Percentiles rank a stretch among this genome's conserved stretches.
Conservation (phyloP, 2,797 vertebrate species). For the Acanthopagrus latus region DNA sequence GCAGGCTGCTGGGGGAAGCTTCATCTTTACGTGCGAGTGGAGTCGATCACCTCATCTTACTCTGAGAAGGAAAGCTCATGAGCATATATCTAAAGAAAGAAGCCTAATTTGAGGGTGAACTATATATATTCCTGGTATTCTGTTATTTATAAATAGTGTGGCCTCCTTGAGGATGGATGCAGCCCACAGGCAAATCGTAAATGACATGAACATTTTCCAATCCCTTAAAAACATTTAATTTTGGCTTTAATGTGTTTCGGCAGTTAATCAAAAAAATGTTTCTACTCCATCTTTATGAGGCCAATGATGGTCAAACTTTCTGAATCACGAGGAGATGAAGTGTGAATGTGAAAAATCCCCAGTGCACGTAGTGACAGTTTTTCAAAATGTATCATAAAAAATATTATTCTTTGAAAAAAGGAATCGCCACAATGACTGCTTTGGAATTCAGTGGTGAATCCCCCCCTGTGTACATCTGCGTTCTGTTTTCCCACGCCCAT, state of each 20-base stretch:
- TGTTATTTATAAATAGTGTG: background rate
- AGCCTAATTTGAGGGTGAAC: background rate
- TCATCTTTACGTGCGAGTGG: too few relatives aligned
- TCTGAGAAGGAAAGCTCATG: background rate
- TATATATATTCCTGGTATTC: background rate
- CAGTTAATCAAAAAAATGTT: conserved; percentile 10
- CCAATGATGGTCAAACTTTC: background rate
- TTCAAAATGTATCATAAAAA: background rate
- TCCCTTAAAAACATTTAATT: background rate
- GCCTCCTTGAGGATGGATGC: background rate
- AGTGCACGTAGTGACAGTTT: background rate
- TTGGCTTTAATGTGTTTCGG: conserved; percentile 1
- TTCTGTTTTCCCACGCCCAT: conserved; percentile 16
- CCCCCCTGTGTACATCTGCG: background rate
- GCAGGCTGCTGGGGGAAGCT: too few relatives aligned
- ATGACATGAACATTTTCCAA: background rate
- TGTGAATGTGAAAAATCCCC: background rate
- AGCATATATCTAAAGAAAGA: background rate
- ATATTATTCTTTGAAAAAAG: background rate
- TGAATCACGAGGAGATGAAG: background rate
- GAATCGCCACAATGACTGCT: background rate
- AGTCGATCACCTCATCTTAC: background rate
- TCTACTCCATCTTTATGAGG: background rate
- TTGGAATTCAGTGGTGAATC: background rate
- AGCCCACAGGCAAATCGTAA: background rate